Evolutionary conservation across 1,140 invertebrate species (phyloP).

Genomic region (Panulirus ornatus): DNA sequence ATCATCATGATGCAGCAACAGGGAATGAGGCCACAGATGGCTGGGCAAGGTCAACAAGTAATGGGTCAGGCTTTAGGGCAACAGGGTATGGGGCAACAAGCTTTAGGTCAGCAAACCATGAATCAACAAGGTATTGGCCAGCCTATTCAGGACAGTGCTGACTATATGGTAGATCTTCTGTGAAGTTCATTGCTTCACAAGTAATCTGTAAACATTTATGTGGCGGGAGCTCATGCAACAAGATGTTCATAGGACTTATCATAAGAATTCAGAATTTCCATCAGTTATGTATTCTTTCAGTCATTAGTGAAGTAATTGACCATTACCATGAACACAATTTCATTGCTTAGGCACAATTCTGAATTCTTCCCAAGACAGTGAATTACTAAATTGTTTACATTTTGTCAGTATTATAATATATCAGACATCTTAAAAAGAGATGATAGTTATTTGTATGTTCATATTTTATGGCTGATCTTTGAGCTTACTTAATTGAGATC

Average conservation of each 20-base stretch:
- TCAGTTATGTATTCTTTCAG: not conserved
- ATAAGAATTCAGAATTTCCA: not conserved
- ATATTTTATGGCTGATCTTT: not conserved
- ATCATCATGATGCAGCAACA: constrained; percentile 63
- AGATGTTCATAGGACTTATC: not conserved
- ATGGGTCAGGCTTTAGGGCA: constrained; percentile 59
- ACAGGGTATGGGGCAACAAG: constrained; percentile 49
- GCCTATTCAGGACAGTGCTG: constrained; percentile 39
- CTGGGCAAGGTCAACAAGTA: constrained; percentile 51
- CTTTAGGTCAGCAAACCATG: constrained; percentile 55
- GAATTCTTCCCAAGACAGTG: not conserved
- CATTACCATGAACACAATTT: not conserved
- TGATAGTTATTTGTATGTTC: not conserved
- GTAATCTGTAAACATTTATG: too few relatives aligned
- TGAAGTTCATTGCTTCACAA: not conserved
- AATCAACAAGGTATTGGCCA: constrained; percentile 59
- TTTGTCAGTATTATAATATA: not conserved
- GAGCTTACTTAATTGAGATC: too few relatives aligned
- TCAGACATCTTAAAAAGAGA: not conserved
- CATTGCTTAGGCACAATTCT: not conserved
- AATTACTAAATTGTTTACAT: not conserved
- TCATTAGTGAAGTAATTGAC: not conserved
- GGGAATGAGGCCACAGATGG: constrained; percentile 57
- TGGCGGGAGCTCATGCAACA: too few relatives aligned
- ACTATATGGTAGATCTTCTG: constrained; percentile 51